A percentile compares a stretch with the other conserved stretches of the same genome.
These are phyloP conservation scores for Drosophila anomelani DNA, from an alignment of 2,888 invertebrate species.

Conservation along the genomic window DNA sequence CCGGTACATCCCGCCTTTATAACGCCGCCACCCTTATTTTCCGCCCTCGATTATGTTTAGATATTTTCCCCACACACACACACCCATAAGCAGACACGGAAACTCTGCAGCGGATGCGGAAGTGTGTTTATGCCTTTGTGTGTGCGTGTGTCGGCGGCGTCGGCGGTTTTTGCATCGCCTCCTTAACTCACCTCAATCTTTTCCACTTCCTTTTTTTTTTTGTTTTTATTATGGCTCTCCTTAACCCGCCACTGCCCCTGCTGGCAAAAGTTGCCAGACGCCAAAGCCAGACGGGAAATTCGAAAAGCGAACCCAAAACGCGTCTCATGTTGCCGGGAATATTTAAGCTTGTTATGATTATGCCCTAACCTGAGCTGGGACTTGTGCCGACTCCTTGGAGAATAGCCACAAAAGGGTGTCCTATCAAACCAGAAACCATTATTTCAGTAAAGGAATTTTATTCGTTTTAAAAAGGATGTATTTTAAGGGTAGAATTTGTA, in stretches of 20 bases:
- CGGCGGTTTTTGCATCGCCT: slow-evolving; percentile 41
- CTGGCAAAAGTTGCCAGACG: slow-evolving; percentile 64
- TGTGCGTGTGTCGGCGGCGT: slow-evolving; percentile 19
- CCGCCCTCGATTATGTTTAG: slow-evolving; percentile 58
- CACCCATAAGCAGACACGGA: slow-evolving; percentile 11
- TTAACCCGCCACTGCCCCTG: slow-evolving; percentile 4
- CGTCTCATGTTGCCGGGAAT: slow-evolving; percentile 46
- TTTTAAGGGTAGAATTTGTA: background rate
- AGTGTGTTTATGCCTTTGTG: slow-evolving; percentile 35
- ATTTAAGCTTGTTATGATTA: slow-evolving; percentile 52
- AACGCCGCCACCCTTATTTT: slow-evolving; percentile 13
- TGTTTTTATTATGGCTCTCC: slow-evolving; percentile 3
- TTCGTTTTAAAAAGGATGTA: background rate
- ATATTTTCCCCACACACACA: slow-evolving; percentile 48
- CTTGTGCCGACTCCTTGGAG: slow-evolving; percentile 26
- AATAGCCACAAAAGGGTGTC: slow-evolving; percentile 11
- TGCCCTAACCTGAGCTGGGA: slow-evolving; percentile 32
- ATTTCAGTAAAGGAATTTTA: background rate
- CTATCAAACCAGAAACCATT: background rate
- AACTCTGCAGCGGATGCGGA: slow-evolving; percentile 53
- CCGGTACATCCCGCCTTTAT: slow-evolving; percentile 14
- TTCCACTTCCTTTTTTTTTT: background rate
- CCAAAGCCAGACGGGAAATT: slow-evolving; percentile 57
- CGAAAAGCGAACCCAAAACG: slow-evolving; percentile 30
- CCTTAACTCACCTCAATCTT: slow-evolving; percentile 28